Percentiles rank a stretch among this genome's conserved stretches.
Evolutionary conservation across 2,888 invertebrate genomes (phyloP).

Genomic region (Athalia rosae): DNA sequence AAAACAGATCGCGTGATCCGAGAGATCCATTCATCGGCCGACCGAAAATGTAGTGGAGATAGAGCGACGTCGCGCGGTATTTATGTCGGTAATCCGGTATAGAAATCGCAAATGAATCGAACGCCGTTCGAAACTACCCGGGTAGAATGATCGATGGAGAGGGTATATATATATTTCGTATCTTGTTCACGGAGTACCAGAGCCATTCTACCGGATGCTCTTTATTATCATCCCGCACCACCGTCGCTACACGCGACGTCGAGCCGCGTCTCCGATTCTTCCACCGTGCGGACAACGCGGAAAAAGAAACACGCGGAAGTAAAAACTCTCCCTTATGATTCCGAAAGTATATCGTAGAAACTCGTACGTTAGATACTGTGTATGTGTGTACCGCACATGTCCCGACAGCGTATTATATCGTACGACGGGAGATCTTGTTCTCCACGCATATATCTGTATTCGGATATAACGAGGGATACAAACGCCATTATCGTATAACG

Average conservation of each 20-base stretch:
- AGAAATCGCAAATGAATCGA: constrained; percentile 43
- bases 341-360: neutral
- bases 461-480: too few relatives aligned
- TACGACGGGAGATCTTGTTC: too few relatives aligned
- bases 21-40: neutral
- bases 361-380: too few relatives aligned
- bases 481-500: too few relatives aligned
- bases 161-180: constrained; percentile 34
- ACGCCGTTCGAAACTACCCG: constrained; percentile 39
- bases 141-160: constrained; percentile 42
- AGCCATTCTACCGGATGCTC: constrained; percentile 42
- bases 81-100: constrained; percentile 39
- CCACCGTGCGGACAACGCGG: neutral
- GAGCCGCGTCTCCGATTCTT: constrained; percentile 1
- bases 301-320: neutral
- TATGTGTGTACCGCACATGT: neutral
- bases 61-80: constrained; percentile 5
- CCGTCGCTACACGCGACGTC: constrained; percentile 25
- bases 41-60: too few relatives aligned
- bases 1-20: constrained; percentile 28
- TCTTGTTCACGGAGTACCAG: constrained; percentile 40
- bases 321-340: constrained; percentile 13
- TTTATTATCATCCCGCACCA: constrained; percentile 23
- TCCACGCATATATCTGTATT: too few relatives aligned
- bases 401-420: neutral